phyloP scores from a whole-genome alignment of 2,888 invertebrate genomes.

The Cactoblastis cactorum region DNA sequence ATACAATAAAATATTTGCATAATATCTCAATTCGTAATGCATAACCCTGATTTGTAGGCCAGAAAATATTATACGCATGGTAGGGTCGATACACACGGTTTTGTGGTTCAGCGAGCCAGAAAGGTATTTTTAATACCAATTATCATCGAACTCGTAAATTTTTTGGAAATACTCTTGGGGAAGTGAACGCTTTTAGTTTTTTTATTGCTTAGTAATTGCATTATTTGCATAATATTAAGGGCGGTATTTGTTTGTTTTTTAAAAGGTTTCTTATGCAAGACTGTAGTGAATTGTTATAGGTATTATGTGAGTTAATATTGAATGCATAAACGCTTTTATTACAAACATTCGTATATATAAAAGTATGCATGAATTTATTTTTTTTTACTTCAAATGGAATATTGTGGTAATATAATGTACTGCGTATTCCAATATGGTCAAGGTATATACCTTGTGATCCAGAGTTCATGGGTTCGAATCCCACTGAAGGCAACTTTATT shows the following conservation, averaged over 20 bases:
- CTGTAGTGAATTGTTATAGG: background rate
- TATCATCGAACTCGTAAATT: background rate
- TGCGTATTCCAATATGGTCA: too few species aligned
- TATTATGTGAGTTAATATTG: background rate
- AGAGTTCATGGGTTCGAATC: too few species aligned
- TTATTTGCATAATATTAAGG: background rate
- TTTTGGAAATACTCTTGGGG: constrained; percentile 9
- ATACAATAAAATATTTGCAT: constrained; percentile 77
- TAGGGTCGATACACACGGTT: constrained; percentile 21
- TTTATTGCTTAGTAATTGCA: background rate
- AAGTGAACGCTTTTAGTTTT: constrained; percentile 2
- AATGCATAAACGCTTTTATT: background rate
- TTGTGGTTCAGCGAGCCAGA: constrained; percentile 7
- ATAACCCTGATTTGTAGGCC: constrained; percentile 49
- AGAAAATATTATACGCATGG: constrained; percentile 45
- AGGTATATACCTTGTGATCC: too few species aligned
- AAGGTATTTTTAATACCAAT: constrained; percentile 11
- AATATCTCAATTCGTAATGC: constrained; percentile 71
- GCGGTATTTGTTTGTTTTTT: background rate
- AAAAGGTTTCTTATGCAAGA: background rate
- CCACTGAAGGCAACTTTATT: too few species aligned
- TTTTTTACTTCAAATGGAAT: too few species aligned
- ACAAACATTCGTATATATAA: too few species aligned
- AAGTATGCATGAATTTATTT: too few species aligned
- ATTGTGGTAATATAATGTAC: too few species aligned